phyloP scores from a whole-genome alignment of 2,888 invertebrate genomes.

The Congeria kusceri region DNA sequence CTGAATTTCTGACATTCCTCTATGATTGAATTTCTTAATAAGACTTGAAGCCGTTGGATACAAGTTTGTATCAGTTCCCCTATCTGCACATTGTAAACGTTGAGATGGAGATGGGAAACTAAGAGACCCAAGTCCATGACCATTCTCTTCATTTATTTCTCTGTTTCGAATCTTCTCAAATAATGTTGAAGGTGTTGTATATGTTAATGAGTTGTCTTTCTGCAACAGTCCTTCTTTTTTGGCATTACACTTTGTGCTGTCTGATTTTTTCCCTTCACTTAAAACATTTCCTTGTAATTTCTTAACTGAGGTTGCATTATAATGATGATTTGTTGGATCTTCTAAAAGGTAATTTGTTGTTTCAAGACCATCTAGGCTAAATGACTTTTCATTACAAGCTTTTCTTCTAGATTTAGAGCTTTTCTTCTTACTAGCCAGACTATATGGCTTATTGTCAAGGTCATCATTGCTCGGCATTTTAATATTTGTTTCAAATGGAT shows the following conservation, averaged over 20 bases:
- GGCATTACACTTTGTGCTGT: too few species aligned
- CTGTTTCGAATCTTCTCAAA: slow-evolving; percentile 31
- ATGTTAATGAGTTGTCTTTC: slow-evolving; percentile 14
- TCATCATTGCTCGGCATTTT: background rate
- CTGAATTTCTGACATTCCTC: slow-evolving; percentile 9
- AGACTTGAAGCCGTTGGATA: slow-evolving; percentile 36
- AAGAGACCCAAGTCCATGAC: slow-evolving; percentile 17
- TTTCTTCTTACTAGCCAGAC: too few species aligned
- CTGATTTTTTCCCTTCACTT: too few species aligned
- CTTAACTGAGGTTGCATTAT: background rate
- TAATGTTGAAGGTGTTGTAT: slow-evolving; percentile 49
- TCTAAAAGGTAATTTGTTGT: too few species aligned
- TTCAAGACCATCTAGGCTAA: too few species aligned
- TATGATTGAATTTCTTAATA: slow-evolving; percentile 8
- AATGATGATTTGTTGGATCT: too few species aligned
- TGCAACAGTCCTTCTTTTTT: background rate
- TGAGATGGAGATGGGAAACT: slow-evolving; percentile 22
- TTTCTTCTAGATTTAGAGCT: too few species aligned
- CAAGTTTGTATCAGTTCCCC: background rate
- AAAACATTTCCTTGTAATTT: background rate
- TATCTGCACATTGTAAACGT: slow-evolving; percentile 3
- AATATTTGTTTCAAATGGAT: slow-evolving; percentile 11
- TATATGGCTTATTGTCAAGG: background rate
- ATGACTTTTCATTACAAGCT: too few species aligned
- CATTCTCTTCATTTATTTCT: slow-evolving; percentile 14